Conservation (phyloP, 2,888 invertebrate genomes). For the Caenorhabditis auriculariae region DNA sequence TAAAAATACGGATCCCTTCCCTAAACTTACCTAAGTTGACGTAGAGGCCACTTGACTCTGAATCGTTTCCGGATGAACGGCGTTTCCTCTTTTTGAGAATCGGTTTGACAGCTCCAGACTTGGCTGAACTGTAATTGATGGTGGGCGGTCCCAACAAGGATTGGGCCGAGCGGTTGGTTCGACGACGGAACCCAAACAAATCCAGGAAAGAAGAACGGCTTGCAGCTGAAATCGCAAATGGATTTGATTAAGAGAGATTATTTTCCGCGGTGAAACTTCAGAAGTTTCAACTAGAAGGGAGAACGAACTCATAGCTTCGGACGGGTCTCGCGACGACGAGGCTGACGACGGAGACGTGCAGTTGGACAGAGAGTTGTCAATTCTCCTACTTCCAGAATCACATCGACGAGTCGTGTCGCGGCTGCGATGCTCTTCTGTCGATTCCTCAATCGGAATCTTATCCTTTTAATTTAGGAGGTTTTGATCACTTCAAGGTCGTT, state of each 20-base stretch:
- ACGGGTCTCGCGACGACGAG: constrained; percentile 54
- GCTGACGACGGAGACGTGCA: constrained; percentile 59
- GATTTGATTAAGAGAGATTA: too few relatives aligned
- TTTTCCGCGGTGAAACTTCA: too few relatives aligned
- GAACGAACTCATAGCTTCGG: constrained; percentile 53
- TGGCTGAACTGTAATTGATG: too few relatives aligned
- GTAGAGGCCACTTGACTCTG: constrained; percentile 28
- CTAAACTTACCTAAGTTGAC: too few relatives aligned
- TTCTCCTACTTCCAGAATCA: constrained; percentile 21
- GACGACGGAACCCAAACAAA: constrained; percentile 42
- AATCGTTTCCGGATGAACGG: constrained; percentile 25
- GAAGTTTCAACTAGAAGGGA: background rate
- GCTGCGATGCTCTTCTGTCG: constrained; percentile 19
- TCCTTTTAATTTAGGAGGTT: background rate
- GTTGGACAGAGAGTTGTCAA: constrained; percentile 39
- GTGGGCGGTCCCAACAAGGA: too few relatives aligned
- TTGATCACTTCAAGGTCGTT: constrained; percentile 8
- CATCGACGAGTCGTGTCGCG: constrained; percentile 27
- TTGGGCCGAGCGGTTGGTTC: constrained; percentile 24
- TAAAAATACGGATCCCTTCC: too few relatives aligned
- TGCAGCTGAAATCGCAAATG: constrained; percentile 39
- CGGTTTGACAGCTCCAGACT: too few relatives aligned
- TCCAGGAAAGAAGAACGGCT: constrained; percentile 58
- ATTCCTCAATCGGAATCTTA: background rate
- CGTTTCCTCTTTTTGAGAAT: constrained; percentile 18